Percentiles rank a stretch among this genome's conserved stretches.
Evolutionary conservation across 2,888 invertebrate species (phyloP).

Genomic region (Drosophila multiciliata): DNA sequence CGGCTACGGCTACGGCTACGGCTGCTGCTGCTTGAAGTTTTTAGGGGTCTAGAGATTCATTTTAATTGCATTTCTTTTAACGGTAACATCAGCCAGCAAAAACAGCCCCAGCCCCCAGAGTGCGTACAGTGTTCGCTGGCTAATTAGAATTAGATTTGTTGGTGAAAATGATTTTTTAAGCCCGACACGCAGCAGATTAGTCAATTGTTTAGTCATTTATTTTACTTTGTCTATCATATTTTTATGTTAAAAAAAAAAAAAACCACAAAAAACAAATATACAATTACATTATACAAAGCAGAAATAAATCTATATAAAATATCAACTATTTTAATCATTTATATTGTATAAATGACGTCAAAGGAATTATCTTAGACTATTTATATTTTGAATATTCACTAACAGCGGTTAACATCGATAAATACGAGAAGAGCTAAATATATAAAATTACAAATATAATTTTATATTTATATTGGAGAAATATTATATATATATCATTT

Average conservation of each 20-base stretch:
- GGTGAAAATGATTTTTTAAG: background rate
- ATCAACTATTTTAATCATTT: background rate
- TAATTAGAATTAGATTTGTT: background rate
- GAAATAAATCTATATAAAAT: background rate
- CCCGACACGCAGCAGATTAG: too few species aligned
- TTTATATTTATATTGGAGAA: background rate
- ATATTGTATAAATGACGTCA: background rate
- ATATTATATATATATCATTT: too few species aligned
- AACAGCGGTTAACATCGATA: background rate
- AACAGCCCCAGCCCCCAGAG: constrained; percentile 23
- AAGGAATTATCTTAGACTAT: background rate
- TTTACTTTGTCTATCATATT: background rate
- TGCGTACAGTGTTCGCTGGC: background rate
- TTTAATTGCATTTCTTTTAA: constrained; percentile 81
- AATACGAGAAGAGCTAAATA: background rate
- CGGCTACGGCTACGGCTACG: constrained; percentile 3
- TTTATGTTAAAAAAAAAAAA: background rate
- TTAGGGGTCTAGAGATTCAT: constrained; percentile 76
- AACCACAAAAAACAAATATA: too few species aligned
- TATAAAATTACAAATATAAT: background rate
- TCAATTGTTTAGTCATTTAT: background rate
- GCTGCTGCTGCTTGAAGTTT: constrained; percentile 57
- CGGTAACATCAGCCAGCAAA: constrained; percentile 64
- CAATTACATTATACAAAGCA: background rate
- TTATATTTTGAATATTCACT: background rate